Percentiles rank a stretch among this genome's conserved stretches.
Conservation (phyloP, 2,888 invertebrate species). For the Germaria angustata region DNA sequence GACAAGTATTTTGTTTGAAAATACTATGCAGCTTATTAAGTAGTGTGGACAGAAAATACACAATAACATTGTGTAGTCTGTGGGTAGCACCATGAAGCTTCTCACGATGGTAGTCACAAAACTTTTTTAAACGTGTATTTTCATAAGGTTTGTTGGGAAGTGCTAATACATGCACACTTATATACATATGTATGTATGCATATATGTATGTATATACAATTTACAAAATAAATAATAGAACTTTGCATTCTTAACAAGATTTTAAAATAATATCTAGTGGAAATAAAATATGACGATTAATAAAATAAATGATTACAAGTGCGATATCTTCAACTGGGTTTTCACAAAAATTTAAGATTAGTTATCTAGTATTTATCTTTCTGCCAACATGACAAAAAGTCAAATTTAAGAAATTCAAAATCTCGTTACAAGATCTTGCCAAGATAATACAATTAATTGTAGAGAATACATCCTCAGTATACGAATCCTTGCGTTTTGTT, state of each 20-base stretch:
- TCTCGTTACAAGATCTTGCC: neutral
- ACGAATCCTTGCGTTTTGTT: neutral
- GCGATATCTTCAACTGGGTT: neutral
- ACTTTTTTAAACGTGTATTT: too few relatives aligned
- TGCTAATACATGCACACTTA: too few relatives aligned
- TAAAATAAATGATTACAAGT: neutral
- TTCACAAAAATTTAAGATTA: neutral
- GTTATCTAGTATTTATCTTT: conserved; percentile 7
- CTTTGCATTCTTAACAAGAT: neutral
- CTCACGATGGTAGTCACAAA: too few relatives aligned
- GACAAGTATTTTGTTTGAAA: too few relatives aligned
- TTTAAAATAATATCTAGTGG: conserved; percentile 14
- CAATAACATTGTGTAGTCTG: too few relatives aligned
- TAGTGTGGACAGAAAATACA: too few relatives aligned
- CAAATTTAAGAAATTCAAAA: neutral
- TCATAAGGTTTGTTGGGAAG: too few relatives aligned
- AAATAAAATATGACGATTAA: conserved; percentile 21
- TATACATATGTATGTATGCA: too few relatives aligned
- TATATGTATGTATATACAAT: neutral
- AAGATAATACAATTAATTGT: neutral
- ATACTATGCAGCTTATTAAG: too few relatives aligned
- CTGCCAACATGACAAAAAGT: conserved; percentile 3
- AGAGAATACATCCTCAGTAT: neutral
- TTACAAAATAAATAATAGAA: neutral
- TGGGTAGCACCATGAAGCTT: too few relatives aligned